phyloP scores from a whole-genome alignment of 2,888 invertebrate genomes.

The Pandemis cinnamomeana region DNA sequence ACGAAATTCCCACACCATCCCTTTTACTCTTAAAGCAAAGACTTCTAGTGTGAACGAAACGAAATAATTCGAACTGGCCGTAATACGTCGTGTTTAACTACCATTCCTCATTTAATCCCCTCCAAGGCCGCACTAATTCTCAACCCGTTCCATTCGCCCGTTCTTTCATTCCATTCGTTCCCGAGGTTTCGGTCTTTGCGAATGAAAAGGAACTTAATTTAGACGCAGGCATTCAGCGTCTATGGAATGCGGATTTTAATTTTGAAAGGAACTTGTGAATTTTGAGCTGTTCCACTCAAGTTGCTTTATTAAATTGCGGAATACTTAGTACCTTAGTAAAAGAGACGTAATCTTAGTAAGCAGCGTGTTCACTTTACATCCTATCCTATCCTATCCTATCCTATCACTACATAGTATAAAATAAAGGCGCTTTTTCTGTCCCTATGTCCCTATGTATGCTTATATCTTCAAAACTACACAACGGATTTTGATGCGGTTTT shows the following conservation, averaged over 20 bases:
- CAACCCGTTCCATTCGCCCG: slow-evolving; percentile 38
- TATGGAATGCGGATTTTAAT: slow-evolving; percentile 24
- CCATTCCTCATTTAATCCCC: slow-evolving; percentile 38
- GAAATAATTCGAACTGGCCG: too few relatives aligned
- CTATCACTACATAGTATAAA: too few relatives aligned
- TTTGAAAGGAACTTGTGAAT: slow-evolving; percentile 20
- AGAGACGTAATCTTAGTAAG: not conserved
- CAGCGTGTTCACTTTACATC: too few relatives aligned
- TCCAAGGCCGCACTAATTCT: slow-evolving; percentile 38
- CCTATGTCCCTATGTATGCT: too few relatives aligned
- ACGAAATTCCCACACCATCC: too few relatives aligned
- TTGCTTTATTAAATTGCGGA: not conserved
- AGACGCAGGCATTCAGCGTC: slow-evolving; percentile 22
- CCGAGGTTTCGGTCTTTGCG: slow-evolving; percentile 23
- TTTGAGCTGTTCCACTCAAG: slow-evolving; percentile 15
- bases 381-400: too few relatives aligned
- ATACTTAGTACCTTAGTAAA: not conserved
- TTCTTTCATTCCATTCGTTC: slow-evolving; percentile 36
- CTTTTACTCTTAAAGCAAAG: too few relatives aligned
- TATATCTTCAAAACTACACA: too few relatives aligned
- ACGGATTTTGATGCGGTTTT: too few relatives aligned
- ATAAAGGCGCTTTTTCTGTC: too few relatives aligned
- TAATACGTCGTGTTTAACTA: slow-evolving; percentile 28
- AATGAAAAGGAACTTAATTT: slow-evolving; percentile 36
- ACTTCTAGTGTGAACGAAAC: too few relatives aligned